Conservation (phyloP, 1,140 invertebrate genomes). For the Leucophenga varia region DNA sequence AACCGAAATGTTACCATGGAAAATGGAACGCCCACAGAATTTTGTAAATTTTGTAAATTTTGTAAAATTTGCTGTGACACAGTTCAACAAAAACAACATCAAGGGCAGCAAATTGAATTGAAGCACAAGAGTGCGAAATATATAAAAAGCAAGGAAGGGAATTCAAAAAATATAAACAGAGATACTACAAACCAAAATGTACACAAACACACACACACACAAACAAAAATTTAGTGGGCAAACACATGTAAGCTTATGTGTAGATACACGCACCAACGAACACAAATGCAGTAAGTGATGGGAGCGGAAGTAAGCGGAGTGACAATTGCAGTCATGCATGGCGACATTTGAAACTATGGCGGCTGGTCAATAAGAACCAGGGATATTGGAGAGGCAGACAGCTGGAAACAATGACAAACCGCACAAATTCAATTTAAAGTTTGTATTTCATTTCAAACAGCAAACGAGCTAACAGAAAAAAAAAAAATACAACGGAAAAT, state of each 20-base stretch:
- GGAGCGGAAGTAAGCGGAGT: too few species aligned
- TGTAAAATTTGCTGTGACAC: conserved; percentile 20
- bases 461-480: conserved; percentile 16
- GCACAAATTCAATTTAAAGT: conserved; percentile 52
- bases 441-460: conserved; percentile 45
- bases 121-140: conserved; percentile 25
- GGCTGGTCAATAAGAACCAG: too few species aligned
- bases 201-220: too few species aligned
- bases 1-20: conserved; percentile 2
- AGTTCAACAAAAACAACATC: too few species aligned
- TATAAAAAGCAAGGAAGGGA: too few species aligned
- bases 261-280: too few species aligned
- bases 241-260: too few species aligned
- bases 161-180: too few species aligned
- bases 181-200: too few species aligned
- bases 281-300: too few species aligned
- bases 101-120: conserved; percentile 49
- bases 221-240: too few species aligned
- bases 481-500: conserved; percentile 12
- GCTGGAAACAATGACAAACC: conserved; percentile 47
- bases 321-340: conserved; percentile 4
- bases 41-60: conserved; percentile 13
- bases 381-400: conserved; percentile 9
- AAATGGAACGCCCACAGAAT: conserved; percentile 26
- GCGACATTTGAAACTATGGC: too few species aligned